Percentiles rank a stretch among this genome's conserved stretches.
These are phyloP conservation scores for Pantherophis alleghaniensis DNA, from an alignment of 2,797 vertebrate species.

Conservation along the genomic window DNA sequence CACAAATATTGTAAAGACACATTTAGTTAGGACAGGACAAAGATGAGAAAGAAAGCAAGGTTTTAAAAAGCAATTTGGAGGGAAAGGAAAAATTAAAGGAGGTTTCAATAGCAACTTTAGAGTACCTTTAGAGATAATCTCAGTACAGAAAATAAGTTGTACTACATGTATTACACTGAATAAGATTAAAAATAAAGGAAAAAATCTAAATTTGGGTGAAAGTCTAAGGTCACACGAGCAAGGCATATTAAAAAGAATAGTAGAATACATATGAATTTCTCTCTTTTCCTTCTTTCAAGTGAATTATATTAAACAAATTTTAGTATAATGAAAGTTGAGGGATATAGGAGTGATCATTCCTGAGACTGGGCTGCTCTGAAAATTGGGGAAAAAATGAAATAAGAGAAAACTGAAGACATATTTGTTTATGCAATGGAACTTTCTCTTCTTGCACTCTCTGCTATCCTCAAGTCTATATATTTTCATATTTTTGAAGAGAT, in stretches of 20 bases:
- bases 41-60: not conserved
- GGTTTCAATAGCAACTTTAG: not conserved
- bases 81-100: not conserved
- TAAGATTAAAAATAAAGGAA: not conserved
- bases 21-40: not conserved
- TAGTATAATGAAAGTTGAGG: not conserved
- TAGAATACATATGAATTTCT: not conserved
- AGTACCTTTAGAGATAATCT: not conserved
- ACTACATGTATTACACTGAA: not conserved
- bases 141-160: not conserved
- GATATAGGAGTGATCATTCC: not conserved
- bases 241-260: not conserved
- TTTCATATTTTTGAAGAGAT: not conserved
- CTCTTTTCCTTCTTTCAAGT: not conserved
- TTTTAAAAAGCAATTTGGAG: not conserved
- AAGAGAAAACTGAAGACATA: not conserved
- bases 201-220: not conserved
- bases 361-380: not conserved
- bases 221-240: not conserved
- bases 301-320: not conserved
- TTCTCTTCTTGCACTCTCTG: not conserved
- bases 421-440: not conserved
- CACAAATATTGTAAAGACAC: not conserved
- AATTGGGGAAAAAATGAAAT: not conserved
- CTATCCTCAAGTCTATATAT: not conserved